Evolutionary conservation across 2,888 invertebrate species (phyloP), one percentile per base, ranked within the genome.

Genomic region (Watsonalla binaria): DNA sequence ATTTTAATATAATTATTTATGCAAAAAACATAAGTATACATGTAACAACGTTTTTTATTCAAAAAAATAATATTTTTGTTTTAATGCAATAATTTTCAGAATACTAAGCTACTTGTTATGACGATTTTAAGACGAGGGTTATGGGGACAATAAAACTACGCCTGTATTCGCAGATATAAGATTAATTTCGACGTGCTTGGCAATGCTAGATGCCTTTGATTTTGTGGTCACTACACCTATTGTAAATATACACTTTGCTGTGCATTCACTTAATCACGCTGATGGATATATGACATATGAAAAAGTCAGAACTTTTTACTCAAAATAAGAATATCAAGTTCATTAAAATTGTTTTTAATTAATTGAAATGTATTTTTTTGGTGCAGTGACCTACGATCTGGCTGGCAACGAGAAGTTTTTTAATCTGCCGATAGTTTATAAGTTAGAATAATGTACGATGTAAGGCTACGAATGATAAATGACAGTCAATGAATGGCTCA

Each of bases 341-440:
- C 24, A 4, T 24, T 24, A 24, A 24, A 24, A 2, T 24, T 24
- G 57, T 54, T 59, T 60, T 56, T 50, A 51, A 54, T 61, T 56
- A 46, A 59, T 57, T 60, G 57, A 66, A 57, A 63, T 59, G 56
- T 65, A 55, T 63, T 74, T 77, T 72, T 86, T 75, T 85, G 83
- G 82, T 80, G 64, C 89, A 89, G 89, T 89, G 87, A 86, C 62
- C 70, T 64, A 58, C 70, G 74, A 62, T 77, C 79, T 88, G 88
- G 87, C 84, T 82, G 72, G 83, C 83, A 82, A 77, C 62, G 67
- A 65, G 68, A 68, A 62, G 72, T 73, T 67, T 66, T 64, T 58
- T 74, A 24, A 70, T 76, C 74, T 72, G 79, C 82, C 81, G 62
- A 59, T 54, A 56, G 75, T 51, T 53, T 68, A 73, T 73, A 69